Evolutionary conservation across 2,797 vertebrate species (phyloP).

Genomic region (Eospalax fontanierii): DNA sequence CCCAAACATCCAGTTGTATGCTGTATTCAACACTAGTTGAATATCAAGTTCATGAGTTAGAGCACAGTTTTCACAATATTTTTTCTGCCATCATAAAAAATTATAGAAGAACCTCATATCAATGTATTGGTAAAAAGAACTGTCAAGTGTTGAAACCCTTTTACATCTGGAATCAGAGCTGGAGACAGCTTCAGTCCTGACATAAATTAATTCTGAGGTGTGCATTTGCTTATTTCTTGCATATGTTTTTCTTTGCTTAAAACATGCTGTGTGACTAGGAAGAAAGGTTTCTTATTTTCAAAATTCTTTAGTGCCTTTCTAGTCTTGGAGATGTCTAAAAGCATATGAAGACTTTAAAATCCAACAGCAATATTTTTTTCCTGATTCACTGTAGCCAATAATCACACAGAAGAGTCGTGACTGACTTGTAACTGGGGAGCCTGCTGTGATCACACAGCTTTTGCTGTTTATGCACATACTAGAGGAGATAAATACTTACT

Average conservation of each 20-base stretch:
- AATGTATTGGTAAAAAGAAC: conserved; percentile 56
- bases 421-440: conserved; percentile 81
- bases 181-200: conserved; percentile 71
- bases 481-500: conserved; percentile 84
- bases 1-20: background rate
- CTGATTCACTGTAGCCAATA: conserved; percentile 86
- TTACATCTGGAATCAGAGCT: conserved; percentile 63
- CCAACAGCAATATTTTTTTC: conserved; percentile 88
- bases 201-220: conserved; percentile 70
- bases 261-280: background rate
- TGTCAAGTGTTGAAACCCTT: conserved; percentile 56
- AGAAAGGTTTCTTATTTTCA: conserved; percentile 63
- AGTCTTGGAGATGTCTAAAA: conserved; percentile 75
- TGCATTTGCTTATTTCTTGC: conserved; percentile 62
- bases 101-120: conserved; percentile 33
- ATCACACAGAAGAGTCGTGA: conserved; percentile 85
- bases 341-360: conserved; percentile 80
- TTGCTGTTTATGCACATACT: conserved; percentile 84
- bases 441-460: conserved; percentile 83
- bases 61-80: conserved; percentile 15
- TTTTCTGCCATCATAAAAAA: background rate
- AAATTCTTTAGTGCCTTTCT: conserved; percentile 71
- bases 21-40: background rate
- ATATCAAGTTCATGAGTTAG: background rate
- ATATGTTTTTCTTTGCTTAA: conserved; percentile 72